Base-by-base conservation (phyloP, 2,113 vertebrate species). In the Ammodytes marinus region DNA sequence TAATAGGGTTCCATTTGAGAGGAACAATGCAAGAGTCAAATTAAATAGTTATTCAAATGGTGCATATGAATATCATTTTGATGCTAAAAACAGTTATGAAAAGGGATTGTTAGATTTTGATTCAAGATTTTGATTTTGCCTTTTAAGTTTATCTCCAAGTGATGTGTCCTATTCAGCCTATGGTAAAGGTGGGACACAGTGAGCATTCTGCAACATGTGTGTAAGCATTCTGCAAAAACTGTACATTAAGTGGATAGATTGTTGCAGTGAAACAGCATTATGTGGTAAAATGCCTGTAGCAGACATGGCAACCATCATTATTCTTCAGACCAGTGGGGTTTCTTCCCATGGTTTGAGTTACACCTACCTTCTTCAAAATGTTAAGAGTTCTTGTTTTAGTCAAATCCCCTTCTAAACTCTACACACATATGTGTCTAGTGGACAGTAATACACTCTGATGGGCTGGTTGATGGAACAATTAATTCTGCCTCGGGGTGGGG, bases 371-470 rank as follows among this genome's bases (percentile, higher is more conserved):
- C 1, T 42, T 69, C n/a, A 9, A 27, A 57, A 45, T 49, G 42
- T 49, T 27, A 10, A 6, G 37, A 8, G 8, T 52, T 12, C 39
- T 27, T 14, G 17, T 59, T 7, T 35, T 50, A 13, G 1, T 5
- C 14, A 42, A 53, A 19, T 11, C 54, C 42, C 53, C 10, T 7
- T 45, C 19, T 69, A 69, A 78, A 54, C 52, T 49, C 59, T 50
- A 42, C 58, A 46, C 52, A 76, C 17, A 76, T 81, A 8, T 63
- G 73, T 69, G 60, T 82, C 10, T 27, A 7, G 14, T 37, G 75
- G 53, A 86, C 54, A 69, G 27, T 71, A 72, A 78, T 69, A 45
- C 19, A 74, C 39, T 78, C 42, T 67, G 59, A 57, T 40, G 59
- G 27, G 55, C 46, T 57, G 77, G 55, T 47, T 74, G 64, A 74